These are phyloP conservation scores for Corapipo altera DNA, from an alignment of 2,113 vertebrate species.

Conservation along the genomic window DNA sequence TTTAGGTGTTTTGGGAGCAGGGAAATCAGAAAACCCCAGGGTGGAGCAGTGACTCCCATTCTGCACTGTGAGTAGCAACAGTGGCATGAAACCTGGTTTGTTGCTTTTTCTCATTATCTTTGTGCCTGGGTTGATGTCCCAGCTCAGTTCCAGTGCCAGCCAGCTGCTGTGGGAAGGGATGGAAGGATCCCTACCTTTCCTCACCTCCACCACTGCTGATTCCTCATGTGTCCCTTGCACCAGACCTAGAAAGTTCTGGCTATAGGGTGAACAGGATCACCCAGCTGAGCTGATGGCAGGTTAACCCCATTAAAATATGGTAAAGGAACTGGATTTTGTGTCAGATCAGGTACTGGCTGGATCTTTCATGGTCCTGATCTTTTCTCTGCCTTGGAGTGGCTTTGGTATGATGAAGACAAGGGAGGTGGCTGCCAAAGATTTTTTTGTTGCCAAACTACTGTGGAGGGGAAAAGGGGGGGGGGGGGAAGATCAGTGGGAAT, in stretches of 20 bases:
- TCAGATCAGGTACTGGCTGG: background rate
- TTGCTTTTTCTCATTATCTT: accelerated
- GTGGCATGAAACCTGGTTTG: background rate
- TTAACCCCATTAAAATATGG: accelerated
- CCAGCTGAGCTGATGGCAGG: accelerated
- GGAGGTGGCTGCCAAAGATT: background rate
- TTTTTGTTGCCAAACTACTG: background rate
- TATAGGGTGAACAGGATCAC: background rate
- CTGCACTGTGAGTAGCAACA: accelerated
- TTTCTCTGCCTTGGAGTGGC: background rate
- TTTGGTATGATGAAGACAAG: background rate
- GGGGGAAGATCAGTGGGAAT: background rate
- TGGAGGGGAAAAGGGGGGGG: background rate
- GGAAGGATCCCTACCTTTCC: background rate
- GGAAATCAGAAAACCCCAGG: background rate
- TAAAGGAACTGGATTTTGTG: background rate
- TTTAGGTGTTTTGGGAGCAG: background rate
- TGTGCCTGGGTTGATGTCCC: background rate
- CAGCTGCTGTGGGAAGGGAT: background rate
- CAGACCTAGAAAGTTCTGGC: background rate
- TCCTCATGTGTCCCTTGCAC: background rate
- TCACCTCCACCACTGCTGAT: accelerated
- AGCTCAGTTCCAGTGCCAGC: background rate
- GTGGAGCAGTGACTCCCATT: background rate
- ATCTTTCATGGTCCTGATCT: accelerated